phyloP scores from a whole-genome alignment of 2,888 invertebrate species.

The Melanostoma mellinum region DNA sequence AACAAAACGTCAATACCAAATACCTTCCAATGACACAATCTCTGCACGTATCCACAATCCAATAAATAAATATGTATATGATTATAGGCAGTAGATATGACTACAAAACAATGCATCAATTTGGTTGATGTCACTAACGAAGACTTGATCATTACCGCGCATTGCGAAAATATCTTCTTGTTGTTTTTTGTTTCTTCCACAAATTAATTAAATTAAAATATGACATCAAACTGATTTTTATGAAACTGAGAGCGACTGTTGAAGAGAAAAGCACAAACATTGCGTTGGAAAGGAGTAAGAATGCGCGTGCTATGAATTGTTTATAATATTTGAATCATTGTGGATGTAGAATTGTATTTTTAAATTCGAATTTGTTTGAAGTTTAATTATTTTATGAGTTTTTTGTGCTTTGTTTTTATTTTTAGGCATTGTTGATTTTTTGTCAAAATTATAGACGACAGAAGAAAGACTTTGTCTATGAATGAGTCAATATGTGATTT shows the following conservation, averaged over 20 bases:
- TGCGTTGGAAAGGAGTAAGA: neutral
- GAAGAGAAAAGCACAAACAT: neutral
- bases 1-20: slow-evolving; percentile 24
- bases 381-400: neutral
- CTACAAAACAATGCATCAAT: slow-evolving; percentile 23
- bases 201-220: slow-evolving; percentile 66
- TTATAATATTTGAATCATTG: slow-evolving; percentile 26
- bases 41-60: slow-evolving; percentile 16
- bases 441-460: no score
- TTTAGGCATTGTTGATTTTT: no score
- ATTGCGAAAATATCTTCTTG: slow-evolving; percentile 13
- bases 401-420: neutral
- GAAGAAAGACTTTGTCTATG: no score
- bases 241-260: slow-evolving; percentile 24
- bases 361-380: neutral
- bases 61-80: neutral
- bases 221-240: slow-evolving; percentile 61
- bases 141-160: slow-evolving; percentile 33
- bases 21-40: slow-evolving; percentile 22
- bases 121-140: slow-evolving; percentile 12
- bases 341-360: neutral
- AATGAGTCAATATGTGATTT: no score
- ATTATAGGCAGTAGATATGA: neutral
- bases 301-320: slow-evolving; percentile 32
- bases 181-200: slow-evolving; percentile 30